phyloP scores from a whole-genome alignment of 2,797 vertebrate genomes.

The Nyctalus aviator region DNA sequence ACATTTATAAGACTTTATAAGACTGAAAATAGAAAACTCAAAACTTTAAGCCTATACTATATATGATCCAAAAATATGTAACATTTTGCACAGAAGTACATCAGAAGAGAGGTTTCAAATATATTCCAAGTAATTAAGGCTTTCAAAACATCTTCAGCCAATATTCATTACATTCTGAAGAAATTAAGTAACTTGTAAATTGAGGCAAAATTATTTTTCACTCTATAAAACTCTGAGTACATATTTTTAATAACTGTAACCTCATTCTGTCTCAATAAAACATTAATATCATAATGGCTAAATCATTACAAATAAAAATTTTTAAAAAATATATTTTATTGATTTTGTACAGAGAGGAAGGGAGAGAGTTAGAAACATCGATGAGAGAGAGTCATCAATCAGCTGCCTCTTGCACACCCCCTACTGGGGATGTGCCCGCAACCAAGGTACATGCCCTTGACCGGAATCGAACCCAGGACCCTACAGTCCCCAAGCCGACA shows the following conservation, averaged over 20 bases:
- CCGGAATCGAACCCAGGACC: no score
- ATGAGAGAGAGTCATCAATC: no score
- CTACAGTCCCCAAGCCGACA: no score
- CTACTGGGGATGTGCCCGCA: no score
- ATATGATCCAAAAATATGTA: constrained; percentile 50
- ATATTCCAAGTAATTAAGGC: constrained; percentile 59
- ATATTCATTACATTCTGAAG: constrained; percentile 46
- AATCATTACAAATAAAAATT: constrained; percentile 48
- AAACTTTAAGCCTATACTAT: constrained; percentile 34
- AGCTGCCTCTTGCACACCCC: no score
- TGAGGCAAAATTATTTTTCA: constrained; percentile 26
- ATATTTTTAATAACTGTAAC: constrained; percentile 37
- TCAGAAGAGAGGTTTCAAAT: constrained; percentile 49
- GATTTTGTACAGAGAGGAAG: no score
- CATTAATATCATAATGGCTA: neutral
- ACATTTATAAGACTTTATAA: constrained; percentile 30
- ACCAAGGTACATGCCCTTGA: no score
- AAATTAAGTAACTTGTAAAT: constrained; percentile 43
- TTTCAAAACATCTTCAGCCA: constrained; percentile 60
- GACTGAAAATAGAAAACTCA: constrained; percentile 56
- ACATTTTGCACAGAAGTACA: constrained; percentile 50
- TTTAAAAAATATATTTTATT: no score
- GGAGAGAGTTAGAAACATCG: no score
- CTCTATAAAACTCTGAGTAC: constrained; percentile 25
- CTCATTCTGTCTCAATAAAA: constrained; percentile 56